Evolutionary conservation across 2,888 invertebrate genomes (phyloP).

Genomic region (Lochmaea capreae): DNA sequence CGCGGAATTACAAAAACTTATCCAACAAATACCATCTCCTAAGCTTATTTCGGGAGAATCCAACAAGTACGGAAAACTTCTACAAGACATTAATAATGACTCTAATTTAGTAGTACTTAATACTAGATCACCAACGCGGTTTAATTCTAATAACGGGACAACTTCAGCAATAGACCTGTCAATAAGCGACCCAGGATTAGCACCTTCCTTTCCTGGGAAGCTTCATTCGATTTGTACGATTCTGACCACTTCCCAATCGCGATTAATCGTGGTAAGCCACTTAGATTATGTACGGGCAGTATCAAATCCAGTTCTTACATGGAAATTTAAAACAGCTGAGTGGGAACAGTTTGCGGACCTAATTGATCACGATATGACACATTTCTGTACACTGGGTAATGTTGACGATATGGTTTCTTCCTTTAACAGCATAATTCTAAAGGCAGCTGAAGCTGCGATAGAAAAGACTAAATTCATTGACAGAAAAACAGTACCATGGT

Average conservation of each 20-base stretch:
- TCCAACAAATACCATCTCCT: conserved; percentile 1
- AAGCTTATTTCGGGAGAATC: conserved; percentile 1
- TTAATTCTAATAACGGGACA: neutral
- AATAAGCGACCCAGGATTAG: neutral
- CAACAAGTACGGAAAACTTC: neutral
- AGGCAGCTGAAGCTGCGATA: too few species aligned
- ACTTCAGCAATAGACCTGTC: neutral
- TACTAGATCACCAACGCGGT: neutral
- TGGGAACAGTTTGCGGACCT: neutral
- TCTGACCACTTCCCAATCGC: neutral
- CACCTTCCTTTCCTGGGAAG: neutral
- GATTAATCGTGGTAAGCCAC: neutral
- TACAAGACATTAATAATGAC: neutral
- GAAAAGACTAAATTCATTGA: too few species aligned
- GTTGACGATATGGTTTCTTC: neutral
- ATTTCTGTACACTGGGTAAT: neutral
- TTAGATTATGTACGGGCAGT: neutral
- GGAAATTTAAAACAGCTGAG: neutral
- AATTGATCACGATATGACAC: neutral
- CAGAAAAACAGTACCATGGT: too few species aligned
- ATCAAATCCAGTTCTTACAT: too few species aligned
- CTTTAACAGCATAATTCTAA: too few species aligned
- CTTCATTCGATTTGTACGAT: neutral
- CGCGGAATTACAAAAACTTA: neutral
- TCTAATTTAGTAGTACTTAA: neutral